phyloP scores from a whole-genome alignment of 2,888 invertebrate species.

The Papilio demoleus region DNA sequence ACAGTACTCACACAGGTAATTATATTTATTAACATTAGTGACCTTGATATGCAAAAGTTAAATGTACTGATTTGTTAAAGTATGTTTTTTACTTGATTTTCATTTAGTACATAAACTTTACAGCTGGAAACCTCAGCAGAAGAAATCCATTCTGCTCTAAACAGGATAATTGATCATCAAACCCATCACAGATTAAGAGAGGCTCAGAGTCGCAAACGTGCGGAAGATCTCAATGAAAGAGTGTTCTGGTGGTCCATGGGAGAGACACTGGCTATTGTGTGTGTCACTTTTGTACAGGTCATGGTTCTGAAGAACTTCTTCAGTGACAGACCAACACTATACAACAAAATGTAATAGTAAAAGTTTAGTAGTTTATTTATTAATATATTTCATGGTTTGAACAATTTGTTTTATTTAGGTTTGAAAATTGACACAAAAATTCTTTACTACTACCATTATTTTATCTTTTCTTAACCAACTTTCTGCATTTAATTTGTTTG shows the following conservation, averaged over 20 bases:
- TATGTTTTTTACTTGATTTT: neutral
- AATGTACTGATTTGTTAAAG: neutral
- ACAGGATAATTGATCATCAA: constrained; percentile 96
- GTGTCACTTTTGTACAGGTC: constrained; percentile 96
- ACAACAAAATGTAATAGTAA: constrained; percentile 73
- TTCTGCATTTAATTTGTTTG: neutral
- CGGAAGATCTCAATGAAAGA: constrained; percentile 97
- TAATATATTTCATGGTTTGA: constrained; percentile 63
- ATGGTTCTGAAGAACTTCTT: constrained; percentile 96
- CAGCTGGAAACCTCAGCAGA: constrained; percentile 97
- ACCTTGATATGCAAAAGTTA: neutral
- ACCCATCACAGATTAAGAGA: constrained; percentile 98
- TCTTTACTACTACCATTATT: neutral
- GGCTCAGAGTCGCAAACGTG: constrained; percentile 96
- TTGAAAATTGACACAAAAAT: neutral
- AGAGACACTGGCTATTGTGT: constrained; percentile 92
- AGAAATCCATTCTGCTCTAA: constrained; percentile 94
- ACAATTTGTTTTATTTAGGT: constrained; percentile 49
- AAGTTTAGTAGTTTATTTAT: constrained; percentile 69
- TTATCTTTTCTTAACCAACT: neutral
- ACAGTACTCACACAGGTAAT: constrained; percentile 96
- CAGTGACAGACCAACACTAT: constrained; percentile 78
- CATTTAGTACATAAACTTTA: constrained; percentile 51
- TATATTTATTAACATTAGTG: neutral
- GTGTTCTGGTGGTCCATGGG: constrained; percentile 97